These are phyloP conservation scores for Lycia hirtaria DNA, from an alignment of 2,888 invertebrate species.

Conservation along the genomic window DNA sequence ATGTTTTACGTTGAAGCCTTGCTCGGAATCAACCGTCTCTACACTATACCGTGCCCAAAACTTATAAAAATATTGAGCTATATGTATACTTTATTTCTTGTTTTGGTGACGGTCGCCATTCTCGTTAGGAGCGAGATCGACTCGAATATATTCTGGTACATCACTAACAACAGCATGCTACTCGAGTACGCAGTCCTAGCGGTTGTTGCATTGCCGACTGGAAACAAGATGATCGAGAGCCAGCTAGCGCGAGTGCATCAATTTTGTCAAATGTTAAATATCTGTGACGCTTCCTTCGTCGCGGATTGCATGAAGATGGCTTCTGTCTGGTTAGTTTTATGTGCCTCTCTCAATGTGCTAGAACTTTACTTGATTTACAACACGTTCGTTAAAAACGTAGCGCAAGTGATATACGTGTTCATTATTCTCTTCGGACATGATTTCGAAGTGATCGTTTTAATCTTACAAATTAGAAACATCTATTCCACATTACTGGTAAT, in stretches of 20 bases:
- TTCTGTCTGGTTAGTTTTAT: conserved; percentile 28
- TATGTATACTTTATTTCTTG: conserved; percentile 21
- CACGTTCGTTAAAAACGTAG: neutral
- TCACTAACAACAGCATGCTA: conserved; percentile 48
- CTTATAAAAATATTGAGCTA: neutral
- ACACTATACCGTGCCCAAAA: conserved; percentile 2
- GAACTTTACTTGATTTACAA: conserved; percentile 45
- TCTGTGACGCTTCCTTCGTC: conserved; percentile 46
- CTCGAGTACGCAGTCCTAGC: conserved; percentile 53
- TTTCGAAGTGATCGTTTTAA: conserved; percentile 57
- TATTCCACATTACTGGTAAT: conserved; percentile 54
- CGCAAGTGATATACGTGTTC: neutral
- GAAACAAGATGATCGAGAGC: conserved; percentile 46
- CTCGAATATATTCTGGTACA: conserved; percentile 38
- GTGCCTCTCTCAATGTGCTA: conserved; percentile 41
- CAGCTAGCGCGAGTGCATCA: conserved; percentile 49
- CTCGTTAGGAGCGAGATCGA: neutral
- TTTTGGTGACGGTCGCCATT: conserved; percentile 26
- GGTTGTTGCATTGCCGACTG: conserved; percentile 43
- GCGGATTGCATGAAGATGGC: conserved; percentile 40
- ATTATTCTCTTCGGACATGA: conserved; percentile 50
- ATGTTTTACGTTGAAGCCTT: conserved; percentile 5
- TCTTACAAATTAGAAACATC: conserved; percentile 54
- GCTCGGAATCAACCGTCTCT: conserved; percentile 4
- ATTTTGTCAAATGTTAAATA: conserved; percentile 59